These are phyloP conservation scores for Phrynosoma platyrhinos DNA, from an alignment of 2,113 vertebrate species.

Conservation along the genomic window DNA sequence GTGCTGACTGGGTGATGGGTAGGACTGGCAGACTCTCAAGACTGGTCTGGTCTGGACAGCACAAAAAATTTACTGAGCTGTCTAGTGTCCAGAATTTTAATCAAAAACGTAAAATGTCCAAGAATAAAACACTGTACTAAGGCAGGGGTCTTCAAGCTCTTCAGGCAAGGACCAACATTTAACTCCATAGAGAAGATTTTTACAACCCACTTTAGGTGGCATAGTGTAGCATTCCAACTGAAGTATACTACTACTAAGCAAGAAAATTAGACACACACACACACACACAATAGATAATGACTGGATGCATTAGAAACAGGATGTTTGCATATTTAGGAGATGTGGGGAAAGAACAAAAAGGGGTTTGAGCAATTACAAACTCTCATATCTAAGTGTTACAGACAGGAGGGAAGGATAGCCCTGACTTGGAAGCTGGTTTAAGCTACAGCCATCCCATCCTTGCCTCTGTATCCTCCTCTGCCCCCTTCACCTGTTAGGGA, in stretches of 20 bases:
- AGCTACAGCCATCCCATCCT: too few relatives aligned
- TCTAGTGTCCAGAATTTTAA: constrained; percentile 4
- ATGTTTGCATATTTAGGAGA: neutral
- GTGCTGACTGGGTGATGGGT: neutral
- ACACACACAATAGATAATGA: neutral
- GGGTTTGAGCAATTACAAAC: neutral
- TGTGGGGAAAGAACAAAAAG: neutral
- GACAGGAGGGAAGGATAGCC: neutral
- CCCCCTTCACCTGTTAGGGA: too few relatives aligned
- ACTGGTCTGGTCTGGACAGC: neutral
- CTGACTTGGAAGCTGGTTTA: too few relatives aligned
- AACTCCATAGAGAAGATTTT: neutral
- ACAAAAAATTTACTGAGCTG: neutral
- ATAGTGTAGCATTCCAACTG: too few relatives aligned
- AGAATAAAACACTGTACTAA: neutral
- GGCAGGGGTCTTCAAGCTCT: neutral
- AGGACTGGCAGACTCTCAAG: neutral
- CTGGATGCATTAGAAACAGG: neutral
- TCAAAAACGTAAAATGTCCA: neutral
- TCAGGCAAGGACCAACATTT: neutral
- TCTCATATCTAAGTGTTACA: neutral
- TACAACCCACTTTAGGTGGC: neutral
- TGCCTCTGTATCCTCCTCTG: too few relatives aligned
- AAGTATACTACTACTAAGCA: neutral
- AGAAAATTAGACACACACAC: neutral